Conservation (phyloP, 1,140 invertebrate genomes). For the Neocloeon triangulifer region DNA sequence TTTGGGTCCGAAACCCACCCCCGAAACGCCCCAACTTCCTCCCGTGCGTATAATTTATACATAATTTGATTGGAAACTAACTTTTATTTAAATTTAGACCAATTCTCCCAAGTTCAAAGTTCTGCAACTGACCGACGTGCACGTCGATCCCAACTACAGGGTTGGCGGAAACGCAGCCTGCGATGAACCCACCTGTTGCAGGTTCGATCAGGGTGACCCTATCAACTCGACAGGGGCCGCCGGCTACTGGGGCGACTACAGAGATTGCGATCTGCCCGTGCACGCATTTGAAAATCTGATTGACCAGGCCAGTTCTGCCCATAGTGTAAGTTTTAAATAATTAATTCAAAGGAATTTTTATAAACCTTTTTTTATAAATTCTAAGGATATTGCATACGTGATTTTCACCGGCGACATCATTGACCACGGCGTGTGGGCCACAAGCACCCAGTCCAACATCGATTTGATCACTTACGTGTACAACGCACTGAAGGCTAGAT, state of each 20-base stretch:
- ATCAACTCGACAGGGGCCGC: constrained; percentile 21
- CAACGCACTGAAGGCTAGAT: constrained; percentile 28
- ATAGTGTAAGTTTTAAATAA: too few relatives aligned
- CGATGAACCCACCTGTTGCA: constrained; percentile 54
- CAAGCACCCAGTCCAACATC: constrained; percentile 37
- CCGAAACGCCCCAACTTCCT: too few relatives aligned
- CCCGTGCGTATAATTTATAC: too few relatives aligned
- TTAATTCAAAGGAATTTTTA: too few relatives aligned
- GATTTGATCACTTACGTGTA: constrained; percentile 30
- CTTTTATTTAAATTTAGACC: too few relatives aligned
- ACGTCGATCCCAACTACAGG: constrained; percentile 52
- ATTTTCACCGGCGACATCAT: constrained; percentile 72
- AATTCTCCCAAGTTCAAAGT: constrained; percentile 21
- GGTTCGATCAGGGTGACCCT: constrained; percentile 24
- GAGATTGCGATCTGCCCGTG: constrained; percentile 47
- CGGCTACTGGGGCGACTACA: constrained; percentile 57
- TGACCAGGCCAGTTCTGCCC: constrained; percentile 22
- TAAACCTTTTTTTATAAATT: too few relatives aligned
- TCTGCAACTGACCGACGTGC: constrained; percentile 57
- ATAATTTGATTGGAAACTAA: too few relatives aligned
- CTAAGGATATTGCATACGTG: constrained; percentile 41
- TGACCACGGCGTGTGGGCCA: constrained; percentile 65
- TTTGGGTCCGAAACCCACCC: too few relatives aligned
- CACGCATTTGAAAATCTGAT: constrained; percentile 27
- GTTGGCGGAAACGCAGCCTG: constrained; percentile 40